Conservation (phyloP, 2,888 invertebrate genomes). For the Nysson spinosus region DNA sequence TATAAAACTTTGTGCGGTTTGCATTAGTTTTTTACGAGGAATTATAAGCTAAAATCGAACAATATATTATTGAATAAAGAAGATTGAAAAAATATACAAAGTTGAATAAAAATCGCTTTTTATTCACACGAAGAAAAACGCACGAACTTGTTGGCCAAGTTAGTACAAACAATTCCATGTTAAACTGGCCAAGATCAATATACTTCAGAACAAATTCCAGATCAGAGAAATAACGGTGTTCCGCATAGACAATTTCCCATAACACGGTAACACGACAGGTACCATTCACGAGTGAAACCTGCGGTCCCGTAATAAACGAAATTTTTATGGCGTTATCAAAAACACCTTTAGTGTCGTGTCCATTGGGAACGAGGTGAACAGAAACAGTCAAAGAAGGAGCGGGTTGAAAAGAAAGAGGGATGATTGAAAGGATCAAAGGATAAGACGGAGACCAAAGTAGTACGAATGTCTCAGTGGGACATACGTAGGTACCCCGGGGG, state of each 20-base stretch:
- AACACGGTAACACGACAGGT: background rate
- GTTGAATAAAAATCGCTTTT: no score
- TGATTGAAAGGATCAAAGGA: conserved; percentile 23
- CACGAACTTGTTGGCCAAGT: no score
- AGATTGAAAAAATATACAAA: no score
- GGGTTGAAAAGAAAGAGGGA: conserved; percentile 12
- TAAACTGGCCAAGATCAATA: no score
- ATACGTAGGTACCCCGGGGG: conserved; percentile 56
- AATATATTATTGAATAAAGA: no score
- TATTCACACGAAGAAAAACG: no score
- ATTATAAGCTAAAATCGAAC: no score
- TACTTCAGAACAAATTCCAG: no score
- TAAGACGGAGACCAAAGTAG: conserved; percentile 32
- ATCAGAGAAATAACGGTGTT: no score
- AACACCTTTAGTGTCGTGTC: conserved; percentile 38
- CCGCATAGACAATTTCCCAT: background rate
- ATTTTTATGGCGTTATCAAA: conserved; percentile 62
- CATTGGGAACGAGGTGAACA: conserved; percentile 26
- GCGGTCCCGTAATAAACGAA: conserved; percentile 36
- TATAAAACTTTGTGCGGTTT: no score
- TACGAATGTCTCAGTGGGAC: conserved; percentile 49
- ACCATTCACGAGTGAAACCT: conserved; percentile 2
- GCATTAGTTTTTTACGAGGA: no score
- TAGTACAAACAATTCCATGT: no score
- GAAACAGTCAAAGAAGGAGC: conserved; percentile 2